phyloP scores from a whole-genome alignment of 1,140 invertebrate species.

The Rhopalosiphum padi region DNA sequence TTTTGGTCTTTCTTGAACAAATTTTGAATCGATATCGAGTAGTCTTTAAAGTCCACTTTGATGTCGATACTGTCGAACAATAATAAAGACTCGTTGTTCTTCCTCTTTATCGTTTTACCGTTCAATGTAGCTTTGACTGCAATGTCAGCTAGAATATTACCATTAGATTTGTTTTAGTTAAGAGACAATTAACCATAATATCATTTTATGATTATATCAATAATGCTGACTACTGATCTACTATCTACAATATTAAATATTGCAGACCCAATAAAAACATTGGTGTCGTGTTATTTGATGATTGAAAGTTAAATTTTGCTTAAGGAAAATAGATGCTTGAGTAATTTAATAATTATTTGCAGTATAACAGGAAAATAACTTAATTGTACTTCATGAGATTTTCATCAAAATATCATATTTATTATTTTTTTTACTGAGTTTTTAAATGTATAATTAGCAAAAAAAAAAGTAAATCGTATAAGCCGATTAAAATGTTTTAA shows the following conservation, averaged over 20 bases:
- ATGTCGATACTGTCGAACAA: constrained; percentile 60
- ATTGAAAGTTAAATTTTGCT: too few relatives aligned
- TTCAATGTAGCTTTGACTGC: constrained; percentile 58
- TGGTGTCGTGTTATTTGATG: neutral
- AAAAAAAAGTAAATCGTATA: neutral
- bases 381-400: neutral
- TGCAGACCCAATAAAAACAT: neutral
- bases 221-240: neutral
- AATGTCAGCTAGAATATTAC: constrained; percentile 59
- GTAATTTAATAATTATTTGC: too few relatives aligned
- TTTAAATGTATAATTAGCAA: neutral
- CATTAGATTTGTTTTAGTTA: neutral
- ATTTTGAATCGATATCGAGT: constrained; percentile 60
- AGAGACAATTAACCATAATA: neutral
- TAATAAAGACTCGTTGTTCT: constrained; percentile 58
- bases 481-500: neutral
- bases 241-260: neutral
- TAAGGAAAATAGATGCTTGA: too few relatives aligned
- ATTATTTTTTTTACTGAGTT: neutral
- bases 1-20: constrained; percentile 61
- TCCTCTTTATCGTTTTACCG: constrained; percentile 58
- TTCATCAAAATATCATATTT: too few relatives aligned
- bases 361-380: neutral
- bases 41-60: constrained; percentile 59
- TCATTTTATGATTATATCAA: neutral